Evolutionary conservation across 2,888 invertebrate genomes (phyloP).

Genomic region (Phaedon cochleariae): DNA sequence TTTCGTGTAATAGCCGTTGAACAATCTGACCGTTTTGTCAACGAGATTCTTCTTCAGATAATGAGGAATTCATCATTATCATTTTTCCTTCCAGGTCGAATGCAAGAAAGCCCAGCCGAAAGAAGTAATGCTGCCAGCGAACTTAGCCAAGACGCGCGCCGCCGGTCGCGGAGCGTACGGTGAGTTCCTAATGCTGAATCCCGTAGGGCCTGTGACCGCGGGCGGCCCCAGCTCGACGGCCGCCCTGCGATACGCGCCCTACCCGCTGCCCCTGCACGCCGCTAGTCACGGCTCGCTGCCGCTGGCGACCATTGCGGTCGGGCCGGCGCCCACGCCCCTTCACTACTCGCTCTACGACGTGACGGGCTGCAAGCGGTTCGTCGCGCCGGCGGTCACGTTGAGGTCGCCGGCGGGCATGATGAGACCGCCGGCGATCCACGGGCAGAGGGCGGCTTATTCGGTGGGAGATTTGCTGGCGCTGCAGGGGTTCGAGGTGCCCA

Average conservation of each 20-base stretch:
- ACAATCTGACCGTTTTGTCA: too few relatives aligned
- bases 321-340: constrained; percentile 50
- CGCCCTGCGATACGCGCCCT: constrained; percentile 72
- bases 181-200: constrained; percentile 93
- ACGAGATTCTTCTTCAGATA: too few relatives aligned
- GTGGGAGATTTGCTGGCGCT: constrained; percentile 77
- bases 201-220: too few relatives aligned
- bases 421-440: constrained; percentile 67
- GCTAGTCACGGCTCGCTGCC: constrained; percentile 49
- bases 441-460: constrained; percentile 70
- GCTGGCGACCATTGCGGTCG: constrained; percentile 58
- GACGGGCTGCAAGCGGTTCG: constrained; percentile 64
- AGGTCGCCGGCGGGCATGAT: too few relatives aligned
- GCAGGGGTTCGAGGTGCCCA: constrained; percentile 65
- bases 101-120: constrained; percentile 99
- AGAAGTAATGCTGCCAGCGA: constrained; percentile 99
- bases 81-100: constrained; percentile 82
- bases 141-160: constrained; percentile 94
- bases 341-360: constrained; percentile 65
- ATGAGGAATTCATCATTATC: too few relatives aligned
- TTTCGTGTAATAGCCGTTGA: too few relatives aligned
- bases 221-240: constrained; percentile 54
- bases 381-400: constrained; percentile 69
- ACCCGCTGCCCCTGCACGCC: constrained; percentile 56
- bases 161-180: constrained; percentile 96